Evolutionary conservation across 2,888 invertebrate genomes (phyloP).

Genomic region (Microctonus hyperodae): DNA sequence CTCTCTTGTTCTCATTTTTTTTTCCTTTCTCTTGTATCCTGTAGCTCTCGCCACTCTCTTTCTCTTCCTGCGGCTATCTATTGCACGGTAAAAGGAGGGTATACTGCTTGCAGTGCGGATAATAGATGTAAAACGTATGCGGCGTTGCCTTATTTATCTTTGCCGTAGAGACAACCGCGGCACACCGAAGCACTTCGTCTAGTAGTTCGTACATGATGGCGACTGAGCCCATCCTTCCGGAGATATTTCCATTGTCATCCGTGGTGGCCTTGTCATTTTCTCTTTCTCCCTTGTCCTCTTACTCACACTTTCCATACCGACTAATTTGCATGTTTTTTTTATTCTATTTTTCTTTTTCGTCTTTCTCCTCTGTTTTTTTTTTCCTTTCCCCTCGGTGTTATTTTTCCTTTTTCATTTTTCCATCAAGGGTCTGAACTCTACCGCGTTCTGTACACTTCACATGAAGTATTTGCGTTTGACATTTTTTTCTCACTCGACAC

Average conservation of each 20-base stretch:
- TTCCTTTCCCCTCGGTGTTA: neutral
- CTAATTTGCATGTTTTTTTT: neutral
- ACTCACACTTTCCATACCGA: neutral
- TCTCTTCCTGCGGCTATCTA: conserved; percentile 6
- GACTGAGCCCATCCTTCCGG: conserved; percentile 8
- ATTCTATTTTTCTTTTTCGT: neutral
- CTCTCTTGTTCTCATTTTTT: neutral
- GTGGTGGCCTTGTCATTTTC: conserved; percentile 6
- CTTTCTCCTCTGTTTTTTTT: neutral
- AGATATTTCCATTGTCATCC: conserved; percentile 27
- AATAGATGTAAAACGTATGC: conserved; percentile 34
- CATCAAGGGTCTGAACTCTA: neutral
- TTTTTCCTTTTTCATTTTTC: neutral
- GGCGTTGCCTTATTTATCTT: conserved; percentile 34
- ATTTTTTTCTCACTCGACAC: neutral
- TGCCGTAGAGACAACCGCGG: conserved; percentile 28
- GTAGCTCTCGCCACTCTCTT: neutral
- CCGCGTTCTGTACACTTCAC: too few relatives aligned
- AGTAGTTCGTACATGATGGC: conserved; percentile 14
- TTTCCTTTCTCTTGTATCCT: neutral
- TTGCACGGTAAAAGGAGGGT: conserved; percentile 16
- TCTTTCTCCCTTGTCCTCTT: neutral
- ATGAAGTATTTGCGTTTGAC: neutral
- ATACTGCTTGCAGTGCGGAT: conserved; percentile 20
- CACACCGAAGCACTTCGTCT: conserved; percentile 23